Conservation (phyloP, 2,888 invertebrate genomes). For the Hecatera dysodea region DNA sequence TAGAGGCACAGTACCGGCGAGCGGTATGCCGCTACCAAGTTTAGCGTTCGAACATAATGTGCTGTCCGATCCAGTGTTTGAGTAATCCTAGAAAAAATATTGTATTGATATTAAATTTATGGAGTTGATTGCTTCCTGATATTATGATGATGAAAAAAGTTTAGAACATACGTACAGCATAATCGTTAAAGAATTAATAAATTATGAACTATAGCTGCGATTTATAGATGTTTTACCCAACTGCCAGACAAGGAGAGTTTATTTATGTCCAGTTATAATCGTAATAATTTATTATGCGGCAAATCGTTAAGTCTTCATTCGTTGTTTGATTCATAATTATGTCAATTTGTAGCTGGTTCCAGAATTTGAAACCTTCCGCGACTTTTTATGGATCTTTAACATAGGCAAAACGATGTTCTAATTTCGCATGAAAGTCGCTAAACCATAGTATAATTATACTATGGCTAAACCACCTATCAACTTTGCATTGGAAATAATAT, state of each 20-base stretch:
- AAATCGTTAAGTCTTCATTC: not conserved
- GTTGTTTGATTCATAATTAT: too few relatives aligned
- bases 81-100: slow-evolving; percentile 86
- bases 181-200: not conserved
- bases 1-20: slow-evolving; percentile 95
- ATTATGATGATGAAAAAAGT: not conserved
- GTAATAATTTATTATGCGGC: not conserved
- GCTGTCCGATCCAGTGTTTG: slow-evolving; percentile 92
- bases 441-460: too few relatives aligned
- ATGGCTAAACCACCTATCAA: too few relatives aligned
- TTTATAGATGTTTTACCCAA: not conserved
- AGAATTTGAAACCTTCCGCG: not conserved
- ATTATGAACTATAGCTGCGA: not conserved
- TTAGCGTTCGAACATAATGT: slow-evolving; percentile 89
- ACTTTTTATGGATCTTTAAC: not conserved
- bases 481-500: not conserved
- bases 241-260: too few relatives aligned
- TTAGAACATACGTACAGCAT: not conserved
- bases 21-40: slow-evolving; percentile 92
- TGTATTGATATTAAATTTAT: slow-evolving; percentile 6
- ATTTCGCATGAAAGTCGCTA: not conserved
- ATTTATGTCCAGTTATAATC: not conserved
- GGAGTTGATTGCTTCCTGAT: slow-evolving; percentile 5
- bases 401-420: not conserved
- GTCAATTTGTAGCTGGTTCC: not conserved